Evolutionary conservation across 2,888 invertebrate genomes (phyloP), one percentile per base, ranked within the genome.

Genomic region (Cerastis rubricosa): DNA sequence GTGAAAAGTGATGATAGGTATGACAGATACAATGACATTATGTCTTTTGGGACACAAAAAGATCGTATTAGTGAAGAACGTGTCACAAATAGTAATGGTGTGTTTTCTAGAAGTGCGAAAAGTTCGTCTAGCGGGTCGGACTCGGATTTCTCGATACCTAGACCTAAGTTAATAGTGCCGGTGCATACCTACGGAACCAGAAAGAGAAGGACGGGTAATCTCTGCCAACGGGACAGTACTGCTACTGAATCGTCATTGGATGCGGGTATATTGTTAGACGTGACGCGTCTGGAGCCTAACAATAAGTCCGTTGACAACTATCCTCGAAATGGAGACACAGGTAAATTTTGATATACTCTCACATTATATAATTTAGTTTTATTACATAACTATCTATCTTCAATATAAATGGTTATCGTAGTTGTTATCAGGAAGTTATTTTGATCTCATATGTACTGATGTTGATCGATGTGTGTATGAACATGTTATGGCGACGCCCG

Each of bases 131-230:
- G 97, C 89, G 95, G 96, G 79, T 97, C 97, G 7, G 97, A 97
- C 88, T 97, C 97, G 76, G 98, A 98, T 90, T 98, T 98, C 94
- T 97, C 98, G 84, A 99, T 99, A 93, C 99, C 99, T 8, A 97
- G 99, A 89, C 98, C 99, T 51, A 98, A 98, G 91, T 97, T 99
- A 88, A 98, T 99, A 91, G 98, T 98, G 86, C 98, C 99, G 74
- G 98, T 98, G 81, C 98, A 99, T 95, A 98, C 98, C 45, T 98
- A 98, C 91, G 98, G 98, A 75, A 97, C 98, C 81, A 97, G 98
- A 85, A 98, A 98, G 90, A 97, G 98, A 82, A 97, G 98, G 87
- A 98, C 98, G 61, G 99, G 99, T 17, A 98, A 98, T 94, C 97
- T 98, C 68, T 95, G 95, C 88, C 97, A 96, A 66, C 93, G 95